Conservation (phyloP, 2,888 invertebrate species). For the Gandaritis pyraliata region DNA sequence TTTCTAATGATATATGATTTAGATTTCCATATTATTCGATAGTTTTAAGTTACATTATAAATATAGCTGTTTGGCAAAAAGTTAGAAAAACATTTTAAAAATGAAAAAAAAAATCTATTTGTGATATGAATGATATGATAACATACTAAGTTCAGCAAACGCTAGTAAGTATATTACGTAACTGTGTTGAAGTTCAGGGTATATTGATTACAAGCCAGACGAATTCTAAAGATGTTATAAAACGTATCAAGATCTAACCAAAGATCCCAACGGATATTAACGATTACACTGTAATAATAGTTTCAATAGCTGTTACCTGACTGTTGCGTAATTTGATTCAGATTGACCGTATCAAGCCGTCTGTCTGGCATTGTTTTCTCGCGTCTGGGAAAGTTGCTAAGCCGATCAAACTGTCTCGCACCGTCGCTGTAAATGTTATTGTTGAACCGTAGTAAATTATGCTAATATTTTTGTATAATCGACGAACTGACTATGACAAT, state of each 20-base stretch:
- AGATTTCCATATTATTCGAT: too few species aligned
- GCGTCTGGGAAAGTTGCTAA: constrained; percentile 33
- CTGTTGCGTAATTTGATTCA: constrained; percentile 22
- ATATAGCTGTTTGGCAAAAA: too few species aligned
- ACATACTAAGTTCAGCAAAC: too few species aligned
- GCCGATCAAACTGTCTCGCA: constrained; percentile 7
- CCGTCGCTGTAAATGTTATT: constrained; percentile 1
- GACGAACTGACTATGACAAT: background rate
- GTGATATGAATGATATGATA: too few species aligned
- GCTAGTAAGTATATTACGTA: too few species aligned
- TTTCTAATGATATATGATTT: too few species aligned
- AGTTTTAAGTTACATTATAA: too few species aligned
- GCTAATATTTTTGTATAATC: background rate
- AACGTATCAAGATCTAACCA: background rate
- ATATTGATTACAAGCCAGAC: background rate
- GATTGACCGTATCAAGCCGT: constrained; percentile 30
- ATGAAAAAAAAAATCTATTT: too few species aligned
- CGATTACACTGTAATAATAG: constrained; percentile 9
- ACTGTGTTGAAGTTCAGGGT: too few species aligned
- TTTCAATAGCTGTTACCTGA: constrained; percentile 10
- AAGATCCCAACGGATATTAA: constrained; percentile 2
- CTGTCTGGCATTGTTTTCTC: constrained; percentile 31
- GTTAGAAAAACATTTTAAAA: too few species aligned
- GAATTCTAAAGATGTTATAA: constrained; percentile 4
- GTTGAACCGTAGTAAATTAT: background rate